Conservation (phyloP, 2,113 vertebrate genomes). For the Rhinoderma darwinii region DNA sequence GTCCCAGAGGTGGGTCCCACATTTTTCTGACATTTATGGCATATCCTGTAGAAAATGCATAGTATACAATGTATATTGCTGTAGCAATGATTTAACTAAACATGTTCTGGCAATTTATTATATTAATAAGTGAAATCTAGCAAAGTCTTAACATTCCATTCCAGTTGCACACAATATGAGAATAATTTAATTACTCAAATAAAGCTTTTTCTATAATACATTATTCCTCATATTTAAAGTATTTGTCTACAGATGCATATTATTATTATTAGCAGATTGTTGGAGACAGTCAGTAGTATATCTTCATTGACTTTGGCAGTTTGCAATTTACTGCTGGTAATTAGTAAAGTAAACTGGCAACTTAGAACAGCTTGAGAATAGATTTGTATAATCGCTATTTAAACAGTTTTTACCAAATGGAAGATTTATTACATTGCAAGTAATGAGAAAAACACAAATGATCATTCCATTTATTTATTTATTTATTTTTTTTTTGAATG, state of each 20-base stretch:
- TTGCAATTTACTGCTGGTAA: slow-evolving; percentile 37
- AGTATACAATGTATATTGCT: no score
- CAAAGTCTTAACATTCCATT: neutral
- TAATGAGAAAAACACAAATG: slow-evolving; percentile 5
- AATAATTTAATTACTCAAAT: neutral
- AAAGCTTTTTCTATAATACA: neutral
- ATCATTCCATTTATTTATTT: slow-evolving; percentile 26
- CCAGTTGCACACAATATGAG: neutral
- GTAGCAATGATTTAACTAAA: no score
- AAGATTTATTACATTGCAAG: slow-evolving; percentile 24
- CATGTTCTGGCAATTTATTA: no score
- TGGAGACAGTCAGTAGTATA: slow-evolving; percentile 30
- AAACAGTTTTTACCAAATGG: slow-evolving; percentile 22
- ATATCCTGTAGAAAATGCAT: no score
- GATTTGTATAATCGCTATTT: slow-evolving; percentile 29
- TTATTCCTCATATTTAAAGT: neutral
- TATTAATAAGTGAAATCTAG: neutral
- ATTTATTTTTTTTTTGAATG: neutral
- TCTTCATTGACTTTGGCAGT: slow-evolving; percentile 32
- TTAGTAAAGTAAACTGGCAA: slow-evolving; percentile 39
- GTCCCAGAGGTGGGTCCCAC: no score
- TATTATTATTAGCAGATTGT: neutral
- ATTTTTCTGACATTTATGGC: no score
- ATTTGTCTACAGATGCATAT: neutral
- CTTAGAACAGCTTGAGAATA: slow-evolving; percentile 34